These are phyloP conservation scores for Erebia epiphron DNA, from an alignment of 2,888 invertebrate species.

Conservation along the genomic window DNA sequence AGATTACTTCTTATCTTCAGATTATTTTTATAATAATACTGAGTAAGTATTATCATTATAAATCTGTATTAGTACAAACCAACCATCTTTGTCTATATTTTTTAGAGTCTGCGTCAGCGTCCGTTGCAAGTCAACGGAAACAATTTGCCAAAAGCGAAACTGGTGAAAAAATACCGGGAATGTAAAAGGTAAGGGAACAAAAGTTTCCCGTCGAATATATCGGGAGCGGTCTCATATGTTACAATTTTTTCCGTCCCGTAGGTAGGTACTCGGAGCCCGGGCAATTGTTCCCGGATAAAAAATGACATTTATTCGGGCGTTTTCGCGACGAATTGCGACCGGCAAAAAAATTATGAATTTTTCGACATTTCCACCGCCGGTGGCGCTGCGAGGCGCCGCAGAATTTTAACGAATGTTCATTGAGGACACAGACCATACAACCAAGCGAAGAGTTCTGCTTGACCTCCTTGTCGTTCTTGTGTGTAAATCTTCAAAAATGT, in stretches of 20 bases:
- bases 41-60: neutral
- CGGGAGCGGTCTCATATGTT: slow-evolving; percentile 57
- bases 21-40: too few relatives aligned
- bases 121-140: slow-evolving; percentile 35
- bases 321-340: slow-evolving; percentile 55
- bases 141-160: slow-evolving; percentile 42
- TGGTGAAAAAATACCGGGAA: slow-evolving; percentile 38
- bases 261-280: slow-evolving; percentile 33
- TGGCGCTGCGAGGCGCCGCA: slow-evolving; percentile 48
- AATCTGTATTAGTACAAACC: neutral
- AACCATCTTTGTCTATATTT: slow-evolving; percentile 23
- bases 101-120: slow-evolving; percentile 23
- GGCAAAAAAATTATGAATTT: slow-evolving; percentile 60
- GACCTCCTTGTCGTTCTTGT: slow-evolving; percentile 42
- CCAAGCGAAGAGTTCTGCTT: slow-evolving; percentile 40
- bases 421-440: too few relatives aligned
- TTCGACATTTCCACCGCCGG: slow-evolving; percentile 56
- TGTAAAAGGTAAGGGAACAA: slow-evolving; percentile 49
- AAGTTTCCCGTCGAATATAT: slow-evolving; percentile 59
- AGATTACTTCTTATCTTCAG: too few relatives aligned
- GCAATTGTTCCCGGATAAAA: slow-evolving; percentile 59
- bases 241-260: slow-evolving; percentile 55
- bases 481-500: slow-evolving; percentile 20
- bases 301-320: slow-evolving; percentile 60
- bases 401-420: slow-evolving; percentile 58